Evolutionary conservation across 2,113 vertebrate species (phyloP).

Genomic region (Piaya cayana): DNA sequence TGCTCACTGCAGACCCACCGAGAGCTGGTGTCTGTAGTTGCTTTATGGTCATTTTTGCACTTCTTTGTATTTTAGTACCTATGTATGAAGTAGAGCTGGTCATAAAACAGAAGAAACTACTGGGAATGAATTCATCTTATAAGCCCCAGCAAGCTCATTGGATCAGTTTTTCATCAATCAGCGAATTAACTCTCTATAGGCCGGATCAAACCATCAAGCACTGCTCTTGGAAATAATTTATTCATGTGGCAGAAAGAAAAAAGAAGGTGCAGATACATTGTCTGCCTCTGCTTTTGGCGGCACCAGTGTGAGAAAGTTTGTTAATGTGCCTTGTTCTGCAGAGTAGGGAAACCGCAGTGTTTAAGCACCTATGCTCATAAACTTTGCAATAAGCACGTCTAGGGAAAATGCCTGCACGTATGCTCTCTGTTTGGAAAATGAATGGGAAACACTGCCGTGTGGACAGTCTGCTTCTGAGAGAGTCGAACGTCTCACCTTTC

Average conservation of each 20-base stretch:
- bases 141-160: background rate
- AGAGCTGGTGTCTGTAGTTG: background rate
- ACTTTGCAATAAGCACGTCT: background rate
- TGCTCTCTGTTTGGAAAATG: background rate
- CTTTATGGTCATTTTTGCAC: constrained; percentile 35
- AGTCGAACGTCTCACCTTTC: background rate
- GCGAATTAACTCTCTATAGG: background rate
- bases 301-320: background rate
- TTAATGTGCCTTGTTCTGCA: background rate
- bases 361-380: background rate
- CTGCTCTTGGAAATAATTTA: background rate
- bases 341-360: background rate
- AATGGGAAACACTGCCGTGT: background rate
- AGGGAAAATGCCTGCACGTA: background rate
- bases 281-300: background rate
- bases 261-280: background rate
- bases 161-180: background rate
- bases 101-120: background rate
- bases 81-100: background rate
- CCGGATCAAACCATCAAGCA: background rate
- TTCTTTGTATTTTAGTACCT: constrained; percentile 6
- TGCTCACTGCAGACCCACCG: background rate
- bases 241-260: background rate
- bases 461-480: background rate
- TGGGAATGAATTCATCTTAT: background rate